Evolutionary conservation across 2,888 invertebrate species (phyloP), one percentile per base, ranked within the genome.

Genomic region (Reticulitermes lucifugus): DNA sequence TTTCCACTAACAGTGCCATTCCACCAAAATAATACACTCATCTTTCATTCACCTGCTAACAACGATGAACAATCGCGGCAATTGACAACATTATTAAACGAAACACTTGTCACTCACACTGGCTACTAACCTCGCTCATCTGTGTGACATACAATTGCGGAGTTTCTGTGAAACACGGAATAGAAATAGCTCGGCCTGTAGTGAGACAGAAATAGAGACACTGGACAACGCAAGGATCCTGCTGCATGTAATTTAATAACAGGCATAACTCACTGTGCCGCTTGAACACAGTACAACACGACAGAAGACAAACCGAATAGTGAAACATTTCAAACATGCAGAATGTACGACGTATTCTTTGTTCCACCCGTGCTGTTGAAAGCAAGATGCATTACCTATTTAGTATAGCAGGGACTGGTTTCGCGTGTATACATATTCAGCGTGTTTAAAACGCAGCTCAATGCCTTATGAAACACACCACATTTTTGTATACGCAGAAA

Each of bases 301-400:
- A 65, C n/a, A 25, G n/a, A 25, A 25, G 65, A 7, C 9, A 65
- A 25, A 25, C 25, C 14, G 12, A 65, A 65, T n/a, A 65, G n/a
- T 25, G 65, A 65, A 65, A 65, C 25, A 65, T 65, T 65, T 65
- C 65, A 25, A 25, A n/a, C n/a, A 65, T 6, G 25, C 25, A 65
- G 25, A 25, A 5, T 6, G 25, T n/a, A 6, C 25, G 25, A 25
- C 2, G 14, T 60, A 60, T 60, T 60, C 60, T 60, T 60, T 60
- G 60, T 60, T 60, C n/a, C 35, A 60, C 6, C 21, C 6, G 12
- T 25, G n/a, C 25, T n/a, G 65, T 25, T 65, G n/a, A n/a, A n/a
- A n/a, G 65, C n/a, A 65, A 65, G 65, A 65, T 25, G 25, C 65
- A 65, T 65, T 65, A 65, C 65, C 65, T 65, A 25, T 25, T 65